Evolutionary conservation across 2,888 invertebrate genomes (phyloP), one percentile per base, ranked within the genome.

Genomic region (Serrognathus titanus): DNA sequence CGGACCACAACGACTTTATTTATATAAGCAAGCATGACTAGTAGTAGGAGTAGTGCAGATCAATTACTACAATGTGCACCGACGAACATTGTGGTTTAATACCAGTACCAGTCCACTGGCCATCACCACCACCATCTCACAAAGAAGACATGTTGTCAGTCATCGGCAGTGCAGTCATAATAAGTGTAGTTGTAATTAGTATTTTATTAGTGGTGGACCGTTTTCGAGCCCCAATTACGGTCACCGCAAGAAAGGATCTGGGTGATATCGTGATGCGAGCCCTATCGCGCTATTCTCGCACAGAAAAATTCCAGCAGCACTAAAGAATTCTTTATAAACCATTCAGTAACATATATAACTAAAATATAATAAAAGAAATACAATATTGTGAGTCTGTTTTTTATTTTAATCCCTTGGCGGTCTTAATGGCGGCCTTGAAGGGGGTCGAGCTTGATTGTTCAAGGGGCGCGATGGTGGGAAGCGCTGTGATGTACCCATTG

Each of bases 401-500:
- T 31, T 6, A 31, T 31, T 11, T 11, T 43, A 11, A 11, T 11
- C 16, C 16, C 20, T 43, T 6, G 43, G 9, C 12, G 13, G 13
- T 11, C 9, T 11, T 11, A 11, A 43, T 16, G 10, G 13, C 7
- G 13, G 13, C 9, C 43, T n/a, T 39, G 43, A 43, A 43, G 12
- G 10, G 4, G 43, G 43, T 43, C 43, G 43, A 11, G 20, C 12
- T 11, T 13, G 11, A 20, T 43, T 43, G 6, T 31, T 31, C 43
- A 43, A 11, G 4, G 13, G 43, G 20, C 43, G 43, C 7, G 57
- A 45, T 5, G 53, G 46, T 40, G 52, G 59, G 51, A 62, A 62
- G 4, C 61, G 51, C 31, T 52, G 46, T 4, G 61, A 48, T 4
- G 61, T 62, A 8, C 61, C 61, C 61, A 62, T 62, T 10, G 59